These are phyloP conservation scores for Quadroppia sp. DNA, from an alignment of 2,888 invertebrate species.

Conservation along the genomic window DNA sequence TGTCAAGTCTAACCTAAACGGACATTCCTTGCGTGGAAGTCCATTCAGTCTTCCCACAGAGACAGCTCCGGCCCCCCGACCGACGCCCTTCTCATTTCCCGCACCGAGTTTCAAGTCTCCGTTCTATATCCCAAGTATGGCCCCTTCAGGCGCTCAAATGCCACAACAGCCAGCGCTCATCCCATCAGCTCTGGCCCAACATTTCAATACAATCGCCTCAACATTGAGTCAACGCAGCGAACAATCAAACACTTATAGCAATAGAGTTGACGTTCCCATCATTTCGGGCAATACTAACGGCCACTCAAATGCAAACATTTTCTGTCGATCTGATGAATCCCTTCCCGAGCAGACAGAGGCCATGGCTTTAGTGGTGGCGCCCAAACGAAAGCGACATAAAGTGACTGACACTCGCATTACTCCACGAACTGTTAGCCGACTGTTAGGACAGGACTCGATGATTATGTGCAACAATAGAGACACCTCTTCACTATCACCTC, in stretches of 20 bases:
- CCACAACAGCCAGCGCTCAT: slow-evolving; percentile 41
- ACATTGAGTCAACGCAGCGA: slow-evolving; percentile 28
- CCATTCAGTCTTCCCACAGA: slow-evolving; percentile 45
- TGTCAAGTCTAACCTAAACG: slow-evolving; percentile 43
- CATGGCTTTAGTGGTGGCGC: slow-evolving; percentile 85
- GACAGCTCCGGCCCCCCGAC: slow-evolving; percentile 43
- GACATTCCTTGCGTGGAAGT: slow-evolving; percentile 43
- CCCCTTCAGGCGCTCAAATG: slow-evolving; percentile 33
- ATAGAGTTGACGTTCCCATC: slow-evolving; percentile 5
- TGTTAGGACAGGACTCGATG: slow-evolving; percentile 74
- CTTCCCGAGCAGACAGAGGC: slow-evolving; percentile 84
- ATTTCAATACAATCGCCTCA: slow-evolving; percentile 37
- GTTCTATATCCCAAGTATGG: slow-evolving; percentile 39
- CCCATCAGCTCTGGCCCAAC: slow-evolving; percentile 41
- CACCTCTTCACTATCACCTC: slow-evolving; percentile 49
- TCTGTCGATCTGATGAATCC: slow-evolving; percentile 44
- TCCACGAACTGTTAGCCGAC: slow-evolving; percentile 79
- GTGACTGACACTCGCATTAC: slow-evolving; percentile 88
- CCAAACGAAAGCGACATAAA: slow-evolving; percentile 95
- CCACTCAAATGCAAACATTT: slow-evolving; percentile 52
- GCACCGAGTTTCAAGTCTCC: slow-evolving; percentile 43
- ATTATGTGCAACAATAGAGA: slow-evolving; percentile 49
- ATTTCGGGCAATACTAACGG: slow-evolving; percentile 42
- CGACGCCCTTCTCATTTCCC: slow-evolving; percentile 44
- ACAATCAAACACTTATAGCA: slow-evolving; percentile 29